Conservation (phyloP, 2,888 invertebrate genomes). For the Oscheius sp. region DNA sequence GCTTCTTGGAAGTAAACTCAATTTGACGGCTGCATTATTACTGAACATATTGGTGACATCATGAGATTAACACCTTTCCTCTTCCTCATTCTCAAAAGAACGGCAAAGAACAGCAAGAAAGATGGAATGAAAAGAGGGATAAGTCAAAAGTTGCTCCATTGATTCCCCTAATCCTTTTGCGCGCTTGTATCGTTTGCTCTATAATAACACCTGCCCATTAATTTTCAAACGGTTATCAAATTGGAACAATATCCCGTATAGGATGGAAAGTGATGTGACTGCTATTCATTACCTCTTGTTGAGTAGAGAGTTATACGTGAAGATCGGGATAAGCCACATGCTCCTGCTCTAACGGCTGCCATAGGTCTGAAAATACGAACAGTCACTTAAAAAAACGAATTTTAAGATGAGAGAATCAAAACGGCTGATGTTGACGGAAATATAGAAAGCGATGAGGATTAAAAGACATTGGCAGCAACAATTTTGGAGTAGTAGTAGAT, state of each 20-base stretch:
- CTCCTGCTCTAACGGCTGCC: slow-evolving; percentile 62
- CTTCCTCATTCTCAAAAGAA: neutral
- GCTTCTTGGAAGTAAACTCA: slow-evolving; percentile 17
- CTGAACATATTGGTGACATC: slow-evolving; percentile 12
- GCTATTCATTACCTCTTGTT: slow-evolving; percentile 45
- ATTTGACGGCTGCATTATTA: slow-evolving; percentile 17
- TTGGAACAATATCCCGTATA: no score
- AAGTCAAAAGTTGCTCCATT: no score
- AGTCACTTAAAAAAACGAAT: no score
- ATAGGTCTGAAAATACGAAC: slow-evolving; percentile 40
- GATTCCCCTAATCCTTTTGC: no score
- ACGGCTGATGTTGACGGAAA: no score
- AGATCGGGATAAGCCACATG: slow-evolving; percentile 37
- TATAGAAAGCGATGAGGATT: no score
- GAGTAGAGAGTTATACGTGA: slow-evolving; percentile 38
- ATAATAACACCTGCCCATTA: neutral
- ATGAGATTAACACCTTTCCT: slow-evolving; percentile 10
- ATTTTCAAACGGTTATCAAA: no score
- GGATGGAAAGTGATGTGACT: no score
- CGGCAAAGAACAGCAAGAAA: neutral
- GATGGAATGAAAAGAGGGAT: no score
- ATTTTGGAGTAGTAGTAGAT: no score
- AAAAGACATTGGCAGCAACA: no score
- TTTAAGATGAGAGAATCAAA: no score
- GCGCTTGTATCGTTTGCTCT: neutral